Evolutionary conservation across 2,888 invertebrate species (phyloP).

Genomic region (Tholera decimalis): DNA sequence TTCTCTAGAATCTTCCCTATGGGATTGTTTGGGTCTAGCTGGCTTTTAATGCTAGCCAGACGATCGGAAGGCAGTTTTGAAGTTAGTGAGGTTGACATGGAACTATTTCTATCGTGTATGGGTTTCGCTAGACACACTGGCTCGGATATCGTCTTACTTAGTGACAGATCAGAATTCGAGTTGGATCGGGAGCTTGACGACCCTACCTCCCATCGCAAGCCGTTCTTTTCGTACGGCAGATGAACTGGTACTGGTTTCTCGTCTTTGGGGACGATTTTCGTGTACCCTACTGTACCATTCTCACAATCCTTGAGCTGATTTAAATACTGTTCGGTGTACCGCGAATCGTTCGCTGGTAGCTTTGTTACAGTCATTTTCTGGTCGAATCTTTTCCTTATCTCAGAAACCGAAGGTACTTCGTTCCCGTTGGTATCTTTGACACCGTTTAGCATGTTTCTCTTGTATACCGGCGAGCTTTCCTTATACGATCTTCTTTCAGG

Average conservation of each 20-base stretch:
- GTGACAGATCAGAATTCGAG: constrained; percentile 86
- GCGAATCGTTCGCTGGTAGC: constrained; percentile 84
- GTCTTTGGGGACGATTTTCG: constrained; percentile 81
- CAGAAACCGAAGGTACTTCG: constrained; percentile 91
- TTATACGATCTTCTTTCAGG: constrained; percentile 87
- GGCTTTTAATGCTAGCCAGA: constrained; percentile 87
- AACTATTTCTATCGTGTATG: constrained; percentile 74
- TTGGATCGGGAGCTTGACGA: constrained; percentile 82
- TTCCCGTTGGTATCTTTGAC: constrained; percentile 92
- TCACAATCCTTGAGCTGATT: constrained; percentile 86
- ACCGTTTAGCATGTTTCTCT: constrained; percentile 85
- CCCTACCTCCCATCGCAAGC: constrained; percentile 81
- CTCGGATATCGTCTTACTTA: constrained; percentile 87
- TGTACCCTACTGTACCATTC: constrained; percentile 83
- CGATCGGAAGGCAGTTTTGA: constrained; percentile 84
- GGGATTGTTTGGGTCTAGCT: constrained; percentile 88
- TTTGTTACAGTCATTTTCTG: constrained; percentile 88
- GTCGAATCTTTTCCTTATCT: constrained; percentile 91
- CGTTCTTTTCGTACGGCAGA: constrained; percentile 86
- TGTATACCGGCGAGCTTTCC: constrained; percentile 84
- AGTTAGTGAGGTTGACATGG: constrained; percentile 83
- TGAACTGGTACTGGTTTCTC: constrained; percentile 88
- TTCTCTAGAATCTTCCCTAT: constrained; percentile 90
- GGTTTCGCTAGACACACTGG: constrained; percentile 84
- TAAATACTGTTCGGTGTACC: constrained; percentile 83